A percentile compares a stretch with the other conserved stretches of the same genome.
Conservation (phyloP, 2,113 vertebrate genomes). For the Tiliqua scincoides region DNA sequence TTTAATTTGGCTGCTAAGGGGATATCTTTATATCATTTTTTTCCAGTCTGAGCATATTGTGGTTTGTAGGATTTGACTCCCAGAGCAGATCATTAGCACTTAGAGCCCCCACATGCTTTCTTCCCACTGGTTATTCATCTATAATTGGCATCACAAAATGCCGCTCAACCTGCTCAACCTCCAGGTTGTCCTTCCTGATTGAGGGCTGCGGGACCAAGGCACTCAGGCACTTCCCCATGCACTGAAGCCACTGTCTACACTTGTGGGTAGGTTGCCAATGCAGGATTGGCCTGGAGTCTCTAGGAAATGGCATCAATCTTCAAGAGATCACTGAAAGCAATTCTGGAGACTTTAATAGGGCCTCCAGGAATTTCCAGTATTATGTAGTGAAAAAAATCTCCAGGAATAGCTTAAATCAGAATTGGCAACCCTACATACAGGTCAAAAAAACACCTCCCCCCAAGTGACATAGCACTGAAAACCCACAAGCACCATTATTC, state of each 20-base stretch:
- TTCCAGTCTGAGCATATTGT: background rate
- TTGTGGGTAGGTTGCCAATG: too few species aligned
- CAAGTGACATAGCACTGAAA: background rate
- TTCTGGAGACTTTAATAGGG: too few species aligned
- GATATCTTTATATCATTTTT: background rate
- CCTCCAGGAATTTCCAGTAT: too few species aligned
- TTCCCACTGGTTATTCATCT: background rate
- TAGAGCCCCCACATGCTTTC: background rate
- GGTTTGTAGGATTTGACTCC: background rate
- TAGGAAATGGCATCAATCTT: background rate
- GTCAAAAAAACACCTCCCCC: background rate
- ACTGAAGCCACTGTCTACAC: too few species aligned
- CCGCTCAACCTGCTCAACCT: background rate
- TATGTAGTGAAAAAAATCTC: too few species aligned
- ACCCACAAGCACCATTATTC: background rate
- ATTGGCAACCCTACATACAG: background rate
- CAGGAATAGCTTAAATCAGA: too few species aligned
- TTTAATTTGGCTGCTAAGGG: fast-evolving
- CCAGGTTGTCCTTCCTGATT: too few species aligned
- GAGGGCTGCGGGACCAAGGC: background rate
- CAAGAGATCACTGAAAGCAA: background rate
- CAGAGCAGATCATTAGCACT: background rate
- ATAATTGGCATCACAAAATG: background rate
- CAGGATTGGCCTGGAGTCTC: background rate
- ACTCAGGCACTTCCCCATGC: background rate